A percentile compares a stretch with the other conserved stretches of the same genome.
These are phyloP conservation scores for Metopia argyrocephala DNA, from an alignment of 2,888 invertebrate species.

Conservation along the genomic window DNA sequence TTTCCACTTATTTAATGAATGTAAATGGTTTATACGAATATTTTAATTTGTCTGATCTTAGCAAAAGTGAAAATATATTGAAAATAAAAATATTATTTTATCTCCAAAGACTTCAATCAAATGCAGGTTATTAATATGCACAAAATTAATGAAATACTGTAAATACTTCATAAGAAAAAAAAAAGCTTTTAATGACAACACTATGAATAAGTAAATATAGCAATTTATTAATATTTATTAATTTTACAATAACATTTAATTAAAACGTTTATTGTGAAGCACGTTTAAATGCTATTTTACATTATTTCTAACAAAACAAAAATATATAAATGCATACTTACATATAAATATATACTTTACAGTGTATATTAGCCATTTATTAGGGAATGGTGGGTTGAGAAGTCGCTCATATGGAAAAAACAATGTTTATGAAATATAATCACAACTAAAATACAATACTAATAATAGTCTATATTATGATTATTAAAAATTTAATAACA, in stretches of 20 bases:
- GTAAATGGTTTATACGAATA: no score
- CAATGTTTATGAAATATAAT: background rate
- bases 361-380: no score
- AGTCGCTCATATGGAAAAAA: background rate
- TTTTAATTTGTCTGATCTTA: no score
- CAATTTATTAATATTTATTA: conserved; percentile 14
- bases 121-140: background rate
- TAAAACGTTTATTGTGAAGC: conserved; percentile 36
- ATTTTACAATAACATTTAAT: conserved; percentile 35
- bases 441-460: no score
- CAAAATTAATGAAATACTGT: no score
- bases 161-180: background rate
- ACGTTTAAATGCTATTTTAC: no score
- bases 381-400: background rate
- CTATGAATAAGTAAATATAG: conserved; percentile 4
- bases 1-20: no score
- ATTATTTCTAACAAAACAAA: background rate
- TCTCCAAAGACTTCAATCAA: no score
- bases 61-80: no score
- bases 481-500: conserved; percentile 20
- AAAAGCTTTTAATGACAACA: background rate
- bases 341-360: no score
- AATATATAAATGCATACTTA: background rate
- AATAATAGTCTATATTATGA: conserved; percentile 21
- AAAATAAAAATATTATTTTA: no score